phyloP scores from a whole-genome alignment of 2,888 invertebrate species.

The Tetranychus piercei region DNA sequence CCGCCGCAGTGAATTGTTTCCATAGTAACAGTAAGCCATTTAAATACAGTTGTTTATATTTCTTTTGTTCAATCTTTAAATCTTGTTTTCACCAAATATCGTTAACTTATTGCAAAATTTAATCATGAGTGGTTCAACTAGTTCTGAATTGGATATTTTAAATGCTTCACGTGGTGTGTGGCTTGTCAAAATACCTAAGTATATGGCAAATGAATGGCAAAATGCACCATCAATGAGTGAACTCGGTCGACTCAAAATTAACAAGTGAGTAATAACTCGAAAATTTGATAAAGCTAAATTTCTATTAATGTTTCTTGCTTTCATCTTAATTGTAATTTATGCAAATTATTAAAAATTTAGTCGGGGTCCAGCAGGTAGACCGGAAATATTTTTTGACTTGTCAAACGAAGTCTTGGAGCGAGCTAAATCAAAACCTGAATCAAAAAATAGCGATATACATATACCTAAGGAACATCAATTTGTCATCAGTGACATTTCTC shows the following conservation, averaged over 20 bases:
- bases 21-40: neutral
- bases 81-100: neutral
- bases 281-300: neutral
- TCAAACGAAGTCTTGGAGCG: neutral
- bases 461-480: constrained; percentile 81
- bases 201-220: constrained; percentile 85
- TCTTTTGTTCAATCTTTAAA: neutral
- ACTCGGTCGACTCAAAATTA: constrained; percentile 75
- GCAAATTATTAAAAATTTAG: neutral
- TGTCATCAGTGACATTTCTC: constrained; percentile 70
- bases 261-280: constrained; percentile 30
- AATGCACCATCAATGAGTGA: constrained; percentile 74
- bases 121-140: constrained; percentile 1
- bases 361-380: constrained; percentile 33
- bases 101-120: neutral
- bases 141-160: constrained; percentile 15
- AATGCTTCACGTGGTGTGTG: constrained; percentile 54
- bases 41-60: neutral
- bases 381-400: constrained; percentile 67
- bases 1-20: neutral
- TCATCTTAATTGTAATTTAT: neutral
- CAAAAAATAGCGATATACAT: constrained; percentile 36
- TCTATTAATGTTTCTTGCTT: neutral
- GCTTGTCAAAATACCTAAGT: constrained; percentile 87
- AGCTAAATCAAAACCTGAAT: neutral